phyloP scores from a whole-genome alignment of 2,888 invertebrate species.

The Heliconius erato region DNA sequence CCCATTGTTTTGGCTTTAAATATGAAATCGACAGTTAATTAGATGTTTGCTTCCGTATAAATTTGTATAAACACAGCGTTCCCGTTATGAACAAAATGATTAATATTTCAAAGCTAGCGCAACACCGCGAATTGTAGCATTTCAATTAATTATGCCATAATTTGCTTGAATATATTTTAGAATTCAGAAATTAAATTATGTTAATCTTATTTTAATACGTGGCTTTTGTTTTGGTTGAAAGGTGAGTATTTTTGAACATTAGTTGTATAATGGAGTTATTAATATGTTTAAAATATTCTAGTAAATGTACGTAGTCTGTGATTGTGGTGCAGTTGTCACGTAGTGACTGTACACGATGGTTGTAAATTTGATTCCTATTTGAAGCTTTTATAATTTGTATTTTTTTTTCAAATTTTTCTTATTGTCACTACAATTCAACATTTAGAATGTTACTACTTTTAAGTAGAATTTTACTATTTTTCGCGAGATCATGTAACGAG shows the following conservation, averaged over 20 bases:
- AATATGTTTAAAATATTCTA: neutral
- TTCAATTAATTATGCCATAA: constrained; percentile 45
- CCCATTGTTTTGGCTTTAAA: constrained; percentile 10
- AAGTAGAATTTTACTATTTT: neutral
- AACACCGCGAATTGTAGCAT: constrained; percentile 46
- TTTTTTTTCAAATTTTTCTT: neutral
- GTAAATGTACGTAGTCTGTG: neutral
- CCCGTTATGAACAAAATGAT: constrained; percentile 43
- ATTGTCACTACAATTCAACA: neutral
- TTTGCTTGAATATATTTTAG: constrained; percentile 42
- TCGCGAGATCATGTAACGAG: no score
- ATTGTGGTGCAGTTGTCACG: neutral
- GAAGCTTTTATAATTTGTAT: neutral
- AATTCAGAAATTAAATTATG: constrained; percentile 38
- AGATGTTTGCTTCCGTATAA: constrained; percentile 35
- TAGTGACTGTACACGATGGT: neutral
- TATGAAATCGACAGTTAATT: constrained; percentile 39
- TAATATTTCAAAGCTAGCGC: constrained; percentile 50
- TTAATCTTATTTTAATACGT: constrained; percentile 30
- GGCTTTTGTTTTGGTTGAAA: neutral
- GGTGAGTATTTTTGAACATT: neutral
- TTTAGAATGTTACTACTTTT: neutral
- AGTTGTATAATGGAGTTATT: neutral
- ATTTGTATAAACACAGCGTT: constrained; percentile 46
- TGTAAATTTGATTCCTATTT: neutral